Percentiles rank a stretch among this genome's conserved stretches.
Evolutionary conservation across 2,797 vertebrate species (phyloP).

Genomic region (Lindbergichthys nudifrons): DNA sequence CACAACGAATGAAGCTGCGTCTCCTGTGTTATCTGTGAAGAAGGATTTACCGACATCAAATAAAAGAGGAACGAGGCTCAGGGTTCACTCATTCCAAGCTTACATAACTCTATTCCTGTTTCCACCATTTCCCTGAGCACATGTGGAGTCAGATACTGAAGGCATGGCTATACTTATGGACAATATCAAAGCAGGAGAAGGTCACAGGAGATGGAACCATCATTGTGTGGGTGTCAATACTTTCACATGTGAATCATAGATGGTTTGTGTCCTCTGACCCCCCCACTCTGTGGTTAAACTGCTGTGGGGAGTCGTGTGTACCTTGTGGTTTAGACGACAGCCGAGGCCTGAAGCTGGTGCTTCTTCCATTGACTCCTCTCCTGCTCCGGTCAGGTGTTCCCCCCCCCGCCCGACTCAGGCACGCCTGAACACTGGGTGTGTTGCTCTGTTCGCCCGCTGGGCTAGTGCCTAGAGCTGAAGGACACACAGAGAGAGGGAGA

Average conservation of each 20-base stretch:
- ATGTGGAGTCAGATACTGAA: not conserved
- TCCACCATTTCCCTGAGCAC: slow-evolving; percentile 16
- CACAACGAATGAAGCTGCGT: slow-evolving; percentile 12
- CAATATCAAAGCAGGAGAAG: not conserved
- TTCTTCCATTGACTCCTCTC: slow-evolving; percentile 83
- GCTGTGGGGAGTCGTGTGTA: slow-evolving; percentile 25
- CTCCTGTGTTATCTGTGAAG: slow-evolving; percentile 26
- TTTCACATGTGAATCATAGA: not conserved
- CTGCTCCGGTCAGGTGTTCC: slow-evolving; percentile 52
- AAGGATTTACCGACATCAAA: slow-evolving; percentile 67
- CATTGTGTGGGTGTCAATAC: not conserved
- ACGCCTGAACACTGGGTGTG: slow-evolving; percentile 68
- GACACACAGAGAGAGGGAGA: slow-evolving; percentile 29
- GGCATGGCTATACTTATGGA: not conserved
- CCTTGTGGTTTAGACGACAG: slow-evolving; percentile 82
- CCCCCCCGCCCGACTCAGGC: slow-evolving; percentile 65
- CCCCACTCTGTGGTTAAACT: not conserved
- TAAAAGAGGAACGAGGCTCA: slow-evolving; percentile 43
- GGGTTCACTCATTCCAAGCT: slow-evolving; percentile 30
- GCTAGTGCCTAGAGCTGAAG: slow-evolving; percentile 68
- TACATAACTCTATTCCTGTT: slow-evolving; percentile 41
- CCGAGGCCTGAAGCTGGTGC: slow-evolving; percentile 51
- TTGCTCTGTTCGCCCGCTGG: slow-evolving; percentile 22
- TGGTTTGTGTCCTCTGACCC: not conserved
- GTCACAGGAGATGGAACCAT: slow-evolving; percentile 16